A percentile compares a stretch with the other conserved stretches of the same genome.
phyloP scores from a whole-genome alignment of 1,140 invertebrate species.

The Caenorhabditis remanei region DNA sequence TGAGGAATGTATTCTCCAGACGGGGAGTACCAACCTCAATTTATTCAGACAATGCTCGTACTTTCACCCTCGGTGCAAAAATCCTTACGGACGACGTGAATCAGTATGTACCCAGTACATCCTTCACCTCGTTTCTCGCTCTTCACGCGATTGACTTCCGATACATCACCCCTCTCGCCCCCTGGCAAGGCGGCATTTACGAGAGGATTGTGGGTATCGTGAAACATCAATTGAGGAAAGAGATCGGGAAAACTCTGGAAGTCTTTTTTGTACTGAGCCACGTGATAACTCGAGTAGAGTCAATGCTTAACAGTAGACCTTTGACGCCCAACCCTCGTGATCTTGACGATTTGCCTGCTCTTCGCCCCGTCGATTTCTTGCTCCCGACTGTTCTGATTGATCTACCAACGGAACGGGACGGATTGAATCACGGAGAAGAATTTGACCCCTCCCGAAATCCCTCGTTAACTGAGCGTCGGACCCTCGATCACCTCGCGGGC shows the following conservation, averaged over 20 bases:
- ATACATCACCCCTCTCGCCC: neutral
- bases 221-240: neutral
- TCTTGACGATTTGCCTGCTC: neutral
- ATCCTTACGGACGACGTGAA: neutral
- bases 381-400: neutral
- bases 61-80: neutral
- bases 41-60: neutral
- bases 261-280: neutral
- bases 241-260: neutral
- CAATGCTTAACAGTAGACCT: neutral
- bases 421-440: no score
- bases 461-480: neutral
- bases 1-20: neutral
- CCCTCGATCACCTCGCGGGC: neutral
- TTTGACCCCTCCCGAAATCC: neutral
- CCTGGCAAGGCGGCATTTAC: slow-evolving; percentile 7
- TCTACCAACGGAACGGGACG: neutral
- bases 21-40: neutral
- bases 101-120: neutral
- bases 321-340: neutral
- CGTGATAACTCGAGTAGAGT: neutral
- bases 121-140: neutral
- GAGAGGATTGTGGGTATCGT: neutral
- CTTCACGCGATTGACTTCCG: neutral
- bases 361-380: neutral